phyloP scores from a whole-genome alignment of 1,140 invertebrate genomes.

The Leptopilina clavipes region DNA sequence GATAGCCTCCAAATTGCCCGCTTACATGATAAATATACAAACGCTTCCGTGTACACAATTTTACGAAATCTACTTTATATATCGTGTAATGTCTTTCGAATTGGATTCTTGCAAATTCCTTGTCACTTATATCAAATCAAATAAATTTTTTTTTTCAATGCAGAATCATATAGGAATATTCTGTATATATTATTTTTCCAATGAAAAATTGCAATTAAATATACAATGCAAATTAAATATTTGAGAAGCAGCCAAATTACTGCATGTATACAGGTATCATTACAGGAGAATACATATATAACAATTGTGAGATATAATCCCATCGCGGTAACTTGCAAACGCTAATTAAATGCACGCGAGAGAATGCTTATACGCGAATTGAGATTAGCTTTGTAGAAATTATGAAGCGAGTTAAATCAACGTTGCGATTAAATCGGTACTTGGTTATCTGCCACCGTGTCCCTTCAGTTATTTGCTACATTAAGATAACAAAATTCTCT shows the following conservation, averaged over 20 bases:
- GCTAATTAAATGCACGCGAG: conserved; percentile 67
- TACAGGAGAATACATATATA: conserved; percentile 1
- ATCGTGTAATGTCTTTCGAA: background rate
- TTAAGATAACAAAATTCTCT: conserved; percentile 70
- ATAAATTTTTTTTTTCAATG: no score
- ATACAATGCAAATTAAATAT: no score
- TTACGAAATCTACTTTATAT: conserved; percentile 17
- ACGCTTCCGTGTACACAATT: conserved; percentile 33
- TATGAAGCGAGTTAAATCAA: conserved; percentile 75
- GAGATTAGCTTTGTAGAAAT: conserved; percentile 73
- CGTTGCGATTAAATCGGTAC: conserved; percentile 70
- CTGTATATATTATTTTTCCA: no score
- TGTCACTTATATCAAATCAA: background rate
- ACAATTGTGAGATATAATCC: conserved; percentile 32
- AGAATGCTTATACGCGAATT: conserved; percentile 70
- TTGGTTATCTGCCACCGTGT: conserved; percentile 68
- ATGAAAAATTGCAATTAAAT: no score
- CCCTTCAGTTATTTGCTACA: conserved; percentile 71
- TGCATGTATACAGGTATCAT: background rate
- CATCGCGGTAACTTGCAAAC: conserved; percentile 48
- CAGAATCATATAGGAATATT: no score
- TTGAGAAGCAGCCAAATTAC: no score
- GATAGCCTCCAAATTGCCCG: conserved; percentile 74
- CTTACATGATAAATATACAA: conserved; percentile 75
- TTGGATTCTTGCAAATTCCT: conserved; percentile 22